Evolutionary conservation across 2,888 invertebrate genomes (phyloP).

Genomic region (Lithophane ornitopus): DNA sequence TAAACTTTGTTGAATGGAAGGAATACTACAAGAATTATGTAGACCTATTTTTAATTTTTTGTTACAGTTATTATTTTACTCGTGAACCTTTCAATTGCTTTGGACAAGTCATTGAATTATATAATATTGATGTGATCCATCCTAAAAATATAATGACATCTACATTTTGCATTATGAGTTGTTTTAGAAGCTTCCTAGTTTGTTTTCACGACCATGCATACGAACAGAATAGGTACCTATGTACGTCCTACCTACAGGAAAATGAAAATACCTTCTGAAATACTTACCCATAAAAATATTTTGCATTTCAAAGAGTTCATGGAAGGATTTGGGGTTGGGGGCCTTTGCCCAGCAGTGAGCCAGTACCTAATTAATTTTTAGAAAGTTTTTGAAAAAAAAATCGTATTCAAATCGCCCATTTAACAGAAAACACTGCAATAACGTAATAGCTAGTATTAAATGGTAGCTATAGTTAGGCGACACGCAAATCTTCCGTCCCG

Average conservation of each 20-base stretch:
- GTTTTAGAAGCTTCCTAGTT: neutral
- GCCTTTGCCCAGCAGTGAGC: neutral
- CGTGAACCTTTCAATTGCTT: neutral
- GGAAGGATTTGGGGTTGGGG: neutral
- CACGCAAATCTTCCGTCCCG: slow-evolving; percentile 34
- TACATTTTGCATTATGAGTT: neutral
- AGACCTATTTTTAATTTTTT: neutral
- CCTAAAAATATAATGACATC: neutral
- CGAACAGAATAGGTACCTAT: neutral
- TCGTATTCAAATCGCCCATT: slow-evolving; percentile 2
- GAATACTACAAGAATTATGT: neutral
- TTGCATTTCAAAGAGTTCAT: neutral
- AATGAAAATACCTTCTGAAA: neutral
- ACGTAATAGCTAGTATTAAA: slow-evolving; percentile 6
- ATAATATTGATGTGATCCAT: neutral
- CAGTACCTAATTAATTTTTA: neutral
- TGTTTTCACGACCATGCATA: neutral
- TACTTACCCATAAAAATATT: neutral
- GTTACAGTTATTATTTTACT: neutral
- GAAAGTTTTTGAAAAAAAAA: too few species aligned
- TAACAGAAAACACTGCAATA: neutral
- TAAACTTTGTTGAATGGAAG: neutral
- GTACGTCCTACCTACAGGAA: neutral
- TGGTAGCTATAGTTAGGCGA: slow-evolving; percentile 12
- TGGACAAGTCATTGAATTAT: neutral